Evolutionary conservation across 2,113 vertebrate species (phyloP).

Genomic region (Chamaetylas fuelleborni): DNA sequence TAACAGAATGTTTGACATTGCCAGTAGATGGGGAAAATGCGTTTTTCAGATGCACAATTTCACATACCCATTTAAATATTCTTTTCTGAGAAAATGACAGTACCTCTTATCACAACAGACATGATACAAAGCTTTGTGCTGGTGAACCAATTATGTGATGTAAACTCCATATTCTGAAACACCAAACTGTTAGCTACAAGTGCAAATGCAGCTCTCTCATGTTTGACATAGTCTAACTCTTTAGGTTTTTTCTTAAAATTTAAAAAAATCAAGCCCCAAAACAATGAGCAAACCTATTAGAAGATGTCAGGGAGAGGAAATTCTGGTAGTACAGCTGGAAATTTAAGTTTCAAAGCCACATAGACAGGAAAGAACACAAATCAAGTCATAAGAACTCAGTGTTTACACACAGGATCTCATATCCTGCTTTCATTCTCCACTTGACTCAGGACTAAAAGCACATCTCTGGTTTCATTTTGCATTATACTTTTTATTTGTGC

Average conservation of each 20-base stretch:
- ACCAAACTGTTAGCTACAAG: slow-evolving; percentile 24
- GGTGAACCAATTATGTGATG: not conserved
- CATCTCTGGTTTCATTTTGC: slow-evolving; percentile 34
- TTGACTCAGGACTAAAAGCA: slow-evolving; percentile 36
- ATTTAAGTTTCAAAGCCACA: not conserved
- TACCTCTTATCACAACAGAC: slow-evolving; percentile 39
- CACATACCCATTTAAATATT: slow-evolving; percentile 37
- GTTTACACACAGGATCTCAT: slow-evolving; percentile 47
- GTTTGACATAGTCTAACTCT: slow-evolving; percentile 23
- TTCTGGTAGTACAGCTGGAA: slow-evolving; percentile 40
- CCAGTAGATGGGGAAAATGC: not conserved
- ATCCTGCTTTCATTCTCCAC: slow-evolving; percentile 45
- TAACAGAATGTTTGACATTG: not conserved
- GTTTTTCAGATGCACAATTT: slow-evolving; percentile 3
- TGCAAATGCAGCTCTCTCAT: slow-evolving; percentile 49
- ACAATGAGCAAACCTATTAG: not conserved
- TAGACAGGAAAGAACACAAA: slow-evolving; percentile 27
- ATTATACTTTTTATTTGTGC: slow-evolving; percentile 55
- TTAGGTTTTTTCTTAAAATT: slow-evolving; percentile 41
- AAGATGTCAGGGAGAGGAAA: not conserved
- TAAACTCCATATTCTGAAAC: not conserved
- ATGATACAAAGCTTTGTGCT: not conserved
- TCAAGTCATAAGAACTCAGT: slow-evolving; percentile 1
- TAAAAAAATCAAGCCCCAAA: not conserved
- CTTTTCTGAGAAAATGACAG: slow-evolving; percentile 42